Percentiles rank a stretch among this genome's conserved stretches.
phyloP scores from a whole-genome alignment of 2,113 vertebrate genomes.

The Grallaria varia region DNA sequence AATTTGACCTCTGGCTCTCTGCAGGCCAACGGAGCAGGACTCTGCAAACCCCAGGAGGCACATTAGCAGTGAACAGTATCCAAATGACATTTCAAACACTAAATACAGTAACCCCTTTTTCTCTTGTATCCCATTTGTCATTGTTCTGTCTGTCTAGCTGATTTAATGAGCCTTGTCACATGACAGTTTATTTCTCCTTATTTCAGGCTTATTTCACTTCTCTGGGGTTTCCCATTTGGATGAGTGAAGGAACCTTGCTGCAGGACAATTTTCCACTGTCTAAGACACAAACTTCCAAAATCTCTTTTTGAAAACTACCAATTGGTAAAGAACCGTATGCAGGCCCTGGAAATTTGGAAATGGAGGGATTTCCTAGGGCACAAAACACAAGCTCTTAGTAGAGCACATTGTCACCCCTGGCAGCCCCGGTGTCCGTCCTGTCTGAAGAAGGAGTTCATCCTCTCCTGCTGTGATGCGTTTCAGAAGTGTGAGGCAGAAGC shows the following conservation, averaged over 20 bases:
- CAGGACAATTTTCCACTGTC: background rate
- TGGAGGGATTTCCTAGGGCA: background rate
- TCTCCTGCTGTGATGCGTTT: background rate
- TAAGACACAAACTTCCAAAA: background rate
- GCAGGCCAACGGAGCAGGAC: background rate
- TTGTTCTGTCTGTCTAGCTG: background rate
- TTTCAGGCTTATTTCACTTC: background rate
- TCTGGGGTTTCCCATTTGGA: background rate
- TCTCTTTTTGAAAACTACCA: background rate
- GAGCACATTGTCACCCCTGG: background rate
- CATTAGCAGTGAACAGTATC: background rate
- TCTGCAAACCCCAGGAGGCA: background rate
- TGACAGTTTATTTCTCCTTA: background rate
- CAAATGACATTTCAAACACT: conserved; percentile 2
- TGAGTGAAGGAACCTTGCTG: background rate
- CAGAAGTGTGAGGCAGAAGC: background rate
- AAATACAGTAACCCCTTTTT: background rate
- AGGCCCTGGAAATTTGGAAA: background rate
- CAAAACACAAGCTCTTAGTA: background rate
- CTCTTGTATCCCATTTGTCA: background rate
- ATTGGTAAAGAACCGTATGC: background rate
- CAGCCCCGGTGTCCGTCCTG: background rate
- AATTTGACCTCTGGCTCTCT: background rate
- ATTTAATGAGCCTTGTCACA: background rate
- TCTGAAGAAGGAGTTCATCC: background rate